Evolutionary conservation across 2,888 invertebrate species (phyloP).

Genomic region (Oscheius sp.): DNA sequence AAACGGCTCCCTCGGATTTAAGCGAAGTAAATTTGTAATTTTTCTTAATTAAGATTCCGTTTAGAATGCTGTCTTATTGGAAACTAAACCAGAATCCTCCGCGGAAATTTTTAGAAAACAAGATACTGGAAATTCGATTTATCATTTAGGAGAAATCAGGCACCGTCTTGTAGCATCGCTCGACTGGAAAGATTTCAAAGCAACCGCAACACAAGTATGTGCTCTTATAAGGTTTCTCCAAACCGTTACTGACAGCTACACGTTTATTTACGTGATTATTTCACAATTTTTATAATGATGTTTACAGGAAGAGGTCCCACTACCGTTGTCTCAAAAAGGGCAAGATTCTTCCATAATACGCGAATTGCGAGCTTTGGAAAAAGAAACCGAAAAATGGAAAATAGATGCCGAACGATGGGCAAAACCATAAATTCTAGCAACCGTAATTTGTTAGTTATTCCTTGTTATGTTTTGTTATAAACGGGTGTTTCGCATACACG

Average conservation of each 20-base stretch:
- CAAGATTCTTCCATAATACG: neutral
- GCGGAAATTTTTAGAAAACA: neutral
- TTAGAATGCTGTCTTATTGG: constrained; percentile 28
- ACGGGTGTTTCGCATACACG: neutral
- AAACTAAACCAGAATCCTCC: constrained; percentile 20
- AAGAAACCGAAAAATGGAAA: constrained; percentile 2
- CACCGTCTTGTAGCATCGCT: constrained; percentile 31
- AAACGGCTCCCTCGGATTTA: constrained; percentile 3
- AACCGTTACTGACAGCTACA: too few species aligned
- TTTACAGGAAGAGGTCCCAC: neutral
- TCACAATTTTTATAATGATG: neutral
- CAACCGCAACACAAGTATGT: neutral
- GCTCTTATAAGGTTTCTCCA: neutral
- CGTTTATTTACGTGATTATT: too few species aligned
- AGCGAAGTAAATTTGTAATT: neutral
- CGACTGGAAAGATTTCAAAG: constrained; percentile 17
- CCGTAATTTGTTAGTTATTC: neutral
- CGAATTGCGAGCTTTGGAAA: constrained; percentile 4
- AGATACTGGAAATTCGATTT: constrained; percentile 28
- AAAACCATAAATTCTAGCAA: neutral
- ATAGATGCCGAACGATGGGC: neutral
- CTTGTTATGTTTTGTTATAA: constrained; percentile 7
- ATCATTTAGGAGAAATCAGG: constrained; percentile 28
- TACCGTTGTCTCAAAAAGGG: neutral
- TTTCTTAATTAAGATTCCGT: neutral